Evolutionary conservation across 2,888 invertebrate genomes (phyloP).

Genomic region (Protophormia terraenovae): DNA sequence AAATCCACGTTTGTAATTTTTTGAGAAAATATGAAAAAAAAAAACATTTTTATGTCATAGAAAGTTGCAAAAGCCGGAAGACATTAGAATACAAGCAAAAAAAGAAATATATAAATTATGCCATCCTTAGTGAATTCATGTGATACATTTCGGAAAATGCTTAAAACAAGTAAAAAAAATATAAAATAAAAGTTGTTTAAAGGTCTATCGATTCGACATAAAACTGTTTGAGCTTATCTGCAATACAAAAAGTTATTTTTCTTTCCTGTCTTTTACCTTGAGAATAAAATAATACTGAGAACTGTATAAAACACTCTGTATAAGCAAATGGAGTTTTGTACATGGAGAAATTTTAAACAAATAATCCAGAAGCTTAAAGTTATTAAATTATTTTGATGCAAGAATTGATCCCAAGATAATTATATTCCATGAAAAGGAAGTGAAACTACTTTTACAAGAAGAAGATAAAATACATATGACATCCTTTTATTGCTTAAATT

Average conservation of each 20-base stretch:
- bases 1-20: neutral
- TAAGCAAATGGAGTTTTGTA: neutral
- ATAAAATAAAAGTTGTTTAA: conserved; percentile 8
- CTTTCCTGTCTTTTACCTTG: conserved; percentile 30
- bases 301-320: neutral
- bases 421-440: too few species aligned
- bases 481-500: too few species aligned
- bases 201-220: conserved; percentile 44
- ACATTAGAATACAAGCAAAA: neutral
- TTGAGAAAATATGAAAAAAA: neutral
- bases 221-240: conserved; percentile 17
- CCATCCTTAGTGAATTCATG: neutral
- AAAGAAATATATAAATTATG: neutral
- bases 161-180: neutral
- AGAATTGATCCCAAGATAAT: too few species aligned
- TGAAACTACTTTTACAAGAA: too few species aligned
- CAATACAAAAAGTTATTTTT: neutral
- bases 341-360: neutral
- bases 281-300: neutral
- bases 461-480: too few species aligned
- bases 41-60: neutral
- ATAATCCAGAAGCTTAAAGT: neutral
- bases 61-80: conserved; percentile 5
- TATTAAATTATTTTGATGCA: neutral
- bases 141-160: neutral